These are phyloP conservation scores for Muscicapa striata DNA, from an alignment of 2,797 vertebrate genomes.

Conservation along the genomic window DNA sequence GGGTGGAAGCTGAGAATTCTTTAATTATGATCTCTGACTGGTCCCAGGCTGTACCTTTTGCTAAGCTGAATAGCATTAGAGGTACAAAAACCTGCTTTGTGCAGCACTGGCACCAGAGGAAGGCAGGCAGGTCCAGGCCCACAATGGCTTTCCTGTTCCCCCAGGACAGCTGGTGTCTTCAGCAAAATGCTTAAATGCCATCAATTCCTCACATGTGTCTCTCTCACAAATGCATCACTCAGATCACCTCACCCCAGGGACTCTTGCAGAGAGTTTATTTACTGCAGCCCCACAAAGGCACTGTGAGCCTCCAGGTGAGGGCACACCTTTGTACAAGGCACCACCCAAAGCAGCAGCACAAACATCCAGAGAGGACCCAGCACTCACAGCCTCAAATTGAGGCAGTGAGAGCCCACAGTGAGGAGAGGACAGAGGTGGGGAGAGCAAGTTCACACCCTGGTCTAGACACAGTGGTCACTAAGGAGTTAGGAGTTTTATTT, in stretches of 20 bases:
- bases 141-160: conserved; percentile 21
- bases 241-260: neutral
- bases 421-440: neutral
- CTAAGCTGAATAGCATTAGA: neutral
- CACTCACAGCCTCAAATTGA: neutral
- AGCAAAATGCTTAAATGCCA: neutral
- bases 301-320: neutral
- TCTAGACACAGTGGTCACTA: neutral
- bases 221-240: neutral
- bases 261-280: neutral
- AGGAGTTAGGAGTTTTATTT: neutral
- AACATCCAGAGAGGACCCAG: neutral
- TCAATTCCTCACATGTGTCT: neutral
- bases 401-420: neutral
- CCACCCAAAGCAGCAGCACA: neutral
- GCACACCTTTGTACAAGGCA: neutral
- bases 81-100: neutral
- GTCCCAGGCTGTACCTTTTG: neutral
- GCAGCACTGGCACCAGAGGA: neutral
- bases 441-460: neutral
- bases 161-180: neutral
- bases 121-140: neutral
- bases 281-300: neutral
- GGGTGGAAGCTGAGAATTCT: neutral
- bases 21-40: neutral